Conservation (phyloP, 1,140 invertebrate species). For the Camponotus pennsylvanicus region DNA sequence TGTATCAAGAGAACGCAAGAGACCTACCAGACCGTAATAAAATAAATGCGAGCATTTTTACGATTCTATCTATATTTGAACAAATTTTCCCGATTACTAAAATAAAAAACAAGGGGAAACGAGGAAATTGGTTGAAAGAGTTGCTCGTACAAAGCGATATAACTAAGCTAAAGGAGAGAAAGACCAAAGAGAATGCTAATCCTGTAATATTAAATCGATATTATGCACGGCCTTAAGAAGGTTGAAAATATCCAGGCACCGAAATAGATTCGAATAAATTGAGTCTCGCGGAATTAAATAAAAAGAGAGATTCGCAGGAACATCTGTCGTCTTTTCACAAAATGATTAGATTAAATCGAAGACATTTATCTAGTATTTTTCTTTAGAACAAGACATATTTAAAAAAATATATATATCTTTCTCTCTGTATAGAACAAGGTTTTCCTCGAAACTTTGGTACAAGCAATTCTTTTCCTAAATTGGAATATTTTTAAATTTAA, state of each 20-base stretch:
- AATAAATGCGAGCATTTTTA: neutral
- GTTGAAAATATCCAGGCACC: neutral
- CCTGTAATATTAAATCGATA: constrained; percentile 50
- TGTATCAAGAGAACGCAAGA: neutral
- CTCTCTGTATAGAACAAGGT: neutral
- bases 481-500: neutral
- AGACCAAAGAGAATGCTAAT: constrained; percentile 18
- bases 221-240: constrained; percentile 1
- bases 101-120: neutral
- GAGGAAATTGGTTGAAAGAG: neutral
- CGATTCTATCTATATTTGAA: neutral
- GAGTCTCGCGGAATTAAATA: neutral
- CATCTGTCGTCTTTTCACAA: neutral
- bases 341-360: neutral
- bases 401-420: neutral
- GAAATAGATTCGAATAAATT: constrained; percentile 30
- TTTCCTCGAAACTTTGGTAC: neutral
- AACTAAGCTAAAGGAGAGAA: neutral
- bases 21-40: neutral
- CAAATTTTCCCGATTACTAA: constrained; percentile 5
- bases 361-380: neutral
- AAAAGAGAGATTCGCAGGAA: neutral
- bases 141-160: neutral
- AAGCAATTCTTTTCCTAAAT: neutral
- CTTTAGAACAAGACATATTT: neutral